Conservation (phyloP, 1,140 invertebrate species). For the Bombus vancouverensis region DNA sequence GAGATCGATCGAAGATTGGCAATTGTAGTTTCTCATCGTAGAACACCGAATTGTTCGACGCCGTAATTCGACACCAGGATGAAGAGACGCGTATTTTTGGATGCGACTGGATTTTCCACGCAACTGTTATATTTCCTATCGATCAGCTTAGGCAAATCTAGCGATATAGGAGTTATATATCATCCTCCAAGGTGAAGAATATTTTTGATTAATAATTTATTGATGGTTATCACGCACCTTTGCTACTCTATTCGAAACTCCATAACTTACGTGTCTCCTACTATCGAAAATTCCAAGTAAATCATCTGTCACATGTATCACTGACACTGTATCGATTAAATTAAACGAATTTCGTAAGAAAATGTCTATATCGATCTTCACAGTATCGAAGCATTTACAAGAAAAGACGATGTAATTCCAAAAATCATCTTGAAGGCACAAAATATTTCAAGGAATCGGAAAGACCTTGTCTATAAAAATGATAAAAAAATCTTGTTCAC, state of each 20-base stretch:
- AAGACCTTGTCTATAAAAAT: not conserved
- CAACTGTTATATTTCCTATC: slow-evolving; percentile 15
- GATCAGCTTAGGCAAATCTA: not conserved
- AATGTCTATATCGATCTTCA: not conserved
- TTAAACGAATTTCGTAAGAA: not conserved
- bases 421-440: not conserved
- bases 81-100: slow-evolving; percentile 71
- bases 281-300: not conserved
- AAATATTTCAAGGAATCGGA: not conserved
- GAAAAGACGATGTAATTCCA: not conserved
- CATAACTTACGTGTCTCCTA: not conserved
- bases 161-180: too few species aligned
- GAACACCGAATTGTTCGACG: slow-evolving; percentile 31
- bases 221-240: not conserved
- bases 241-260: not conserved
- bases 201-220: not conserved
- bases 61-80: slow-evolving; percentile 69
- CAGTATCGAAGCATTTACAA: not conserved
- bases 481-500: too few species aligned
- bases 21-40: not conserved
- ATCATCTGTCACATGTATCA: not conserved
- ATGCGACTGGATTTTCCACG: slow-evolving; percentile 58
- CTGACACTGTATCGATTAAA: not conserved
- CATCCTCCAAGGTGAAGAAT: too few species aligned
- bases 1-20: not conserved